Evolutionary conservation across 2,113 vertebrate species (phyloP).

Genomic region (Melanerpes formicivorus): DNA sequence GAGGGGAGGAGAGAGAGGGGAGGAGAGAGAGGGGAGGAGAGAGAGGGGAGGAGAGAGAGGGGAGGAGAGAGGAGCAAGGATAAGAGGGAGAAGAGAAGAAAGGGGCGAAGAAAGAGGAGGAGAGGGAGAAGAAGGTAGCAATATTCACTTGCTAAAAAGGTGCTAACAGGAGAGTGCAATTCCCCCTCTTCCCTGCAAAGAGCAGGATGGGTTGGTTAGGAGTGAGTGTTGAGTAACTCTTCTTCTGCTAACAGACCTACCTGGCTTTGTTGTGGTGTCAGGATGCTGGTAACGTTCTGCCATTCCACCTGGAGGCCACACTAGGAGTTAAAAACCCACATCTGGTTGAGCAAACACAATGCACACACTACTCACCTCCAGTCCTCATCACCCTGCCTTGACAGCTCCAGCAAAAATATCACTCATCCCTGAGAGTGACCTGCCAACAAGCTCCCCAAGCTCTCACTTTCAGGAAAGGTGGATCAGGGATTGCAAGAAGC

Average conservation of each 20-base stretch:
- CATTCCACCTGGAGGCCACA: conserved; percentile 22
- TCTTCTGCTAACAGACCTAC: neutral
- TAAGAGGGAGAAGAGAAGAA: no score
- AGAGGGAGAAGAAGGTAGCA: neutral
- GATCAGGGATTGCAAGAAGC: neutral
- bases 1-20: no score
- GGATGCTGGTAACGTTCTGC: neutral
- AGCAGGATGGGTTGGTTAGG: neutral
- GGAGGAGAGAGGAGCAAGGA: no score
- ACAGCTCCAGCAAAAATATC: neutral
- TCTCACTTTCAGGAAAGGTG: neutral
- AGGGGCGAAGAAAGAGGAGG: no score
- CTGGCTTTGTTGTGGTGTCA: neutral
- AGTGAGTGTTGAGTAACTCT: neutral
- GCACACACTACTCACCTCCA: neutral
- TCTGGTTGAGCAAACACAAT: neutral
- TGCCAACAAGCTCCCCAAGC: neutral
- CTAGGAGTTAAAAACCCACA: neutral
- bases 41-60: no score
- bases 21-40: no score
- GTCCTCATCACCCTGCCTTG: neutral
- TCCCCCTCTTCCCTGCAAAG: neutral
- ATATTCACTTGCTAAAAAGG: neutral
- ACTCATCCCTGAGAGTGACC: neutral
- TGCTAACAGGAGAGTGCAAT: neutral